phyloP scores from a whole-genome alignment of 2,888 invertebrate species.

The Brassicogethes aeneus region DNA sequence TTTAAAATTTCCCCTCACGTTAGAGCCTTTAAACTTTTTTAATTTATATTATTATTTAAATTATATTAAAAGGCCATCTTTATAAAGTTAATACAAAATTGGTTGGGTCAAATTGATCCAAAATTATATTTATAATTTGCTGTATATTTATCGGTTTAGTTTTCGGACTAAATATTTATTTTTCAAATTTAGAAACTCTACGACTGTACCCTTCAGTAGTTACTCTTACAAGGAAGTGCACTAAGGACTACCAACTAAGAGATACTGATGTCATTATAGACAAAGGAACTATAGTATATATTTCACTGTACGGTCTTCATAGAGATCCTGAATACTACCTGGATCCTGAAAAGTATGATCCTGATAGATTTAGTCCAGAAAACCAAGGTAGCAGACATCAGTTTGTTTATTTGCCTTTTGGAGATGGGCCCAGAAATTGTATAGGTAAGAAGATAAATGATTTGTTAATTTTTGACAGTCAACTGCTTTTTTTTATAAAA shows the following conservation, averaged over 20 bases:
- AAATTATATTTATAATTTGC: no score
- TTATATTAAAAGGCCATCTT: no score
- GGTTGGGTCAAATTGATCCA: no score
- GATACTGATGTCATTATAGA: constrained; percentile 19
- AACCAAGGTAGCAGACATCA: constrained; percentile 13
- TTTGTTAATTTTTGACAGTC: no score
- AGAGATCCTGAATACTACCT: constrained; percentile 22
- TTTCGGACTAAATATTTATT: no score
- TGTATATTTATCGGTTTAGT: no score
- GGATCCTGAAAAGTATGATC: constrained; percentile 23
- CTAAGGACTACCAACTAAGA: constrained; percentile 20
- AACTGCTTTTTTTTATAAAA: no score
- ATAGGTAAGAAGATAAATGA: constrained; percentile 21
- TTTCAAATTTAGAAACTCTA: constrained; percentile 15
- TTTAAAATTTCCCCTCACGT: no score
- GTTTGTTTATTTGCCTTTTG: constrained; percentile 21
- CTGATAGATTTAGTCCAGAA: constrained; percentile 21
- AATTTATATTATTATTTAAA: no score
- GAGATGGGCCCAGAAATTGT: constrained; percentile 25
- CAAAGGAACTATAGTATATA: constrained; percentile 19
- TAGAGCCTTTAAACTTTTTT: no score
- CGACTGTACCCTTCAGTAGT: constrained; percentile 21
- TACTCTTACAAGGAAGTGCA: constrained; percentile 16
- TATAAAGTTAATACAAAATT: no score
- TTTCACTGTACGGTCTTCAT: constrained; percentile 18